Evolutionary conservation across 2,113 vertebrate genomes (phyloP).

Genomic region (Corythornis vintsioides): DNA sequence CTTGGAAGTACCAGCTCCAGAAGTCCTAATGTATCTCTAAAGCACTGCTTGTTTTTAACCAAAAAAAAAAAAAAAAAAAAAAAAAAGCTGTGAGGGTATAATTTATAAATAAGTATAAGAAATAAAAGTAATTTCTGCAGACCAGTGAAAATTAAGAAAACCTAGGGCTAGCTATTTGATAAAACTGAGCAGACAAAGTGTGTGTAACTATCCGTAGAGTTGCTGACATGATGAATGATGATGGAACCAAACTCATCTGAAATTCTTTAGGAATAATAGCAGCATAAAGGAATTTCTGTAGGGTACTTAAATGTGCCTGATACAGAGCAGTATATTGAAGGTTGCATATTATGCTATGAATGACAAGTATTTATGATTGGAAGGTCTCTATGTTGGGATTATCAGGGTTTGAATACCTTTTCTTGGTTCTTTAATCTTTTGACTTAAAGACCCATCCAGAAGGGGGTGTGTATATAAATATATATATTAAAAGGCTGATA

Average conservation of each 20-base stretch:
- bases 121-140: conserved; percentile 5
- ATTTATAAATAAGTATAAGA: neutral
- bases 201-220: conserved; percentile 6
- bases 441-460: neutral
- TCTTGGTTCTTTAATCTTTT: neutral
- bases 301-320: neutral
- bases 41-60: neutral
- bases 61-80: neutral
- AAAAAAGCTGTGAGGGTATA: neutral
- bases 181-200: conserved; percentile 25
- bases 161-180: conserved; percentile 2
- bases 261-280: conserved; percentile 32
- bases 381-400: neutral
- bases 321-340: neutral
- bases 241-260: conserved; percentile 12
- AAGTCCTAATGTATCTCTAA: neutral
- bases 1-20: neutral
- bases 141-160: conserved; percentile 45
- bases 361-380: conserved; percentile 33
- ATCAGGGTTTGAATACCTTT: neutral
- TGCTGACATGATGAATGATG: conserved; percentile 48
- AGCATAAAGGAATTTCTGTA: neutral
- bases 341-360: neutral
- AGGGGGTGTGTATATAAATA: no score
- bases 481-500: neutral